These are phyloP conservation scores for Toxonevra muliebris DNA, from an alignment of 2,888 invertebrate species.

Conservation along the genomic window DNA sequence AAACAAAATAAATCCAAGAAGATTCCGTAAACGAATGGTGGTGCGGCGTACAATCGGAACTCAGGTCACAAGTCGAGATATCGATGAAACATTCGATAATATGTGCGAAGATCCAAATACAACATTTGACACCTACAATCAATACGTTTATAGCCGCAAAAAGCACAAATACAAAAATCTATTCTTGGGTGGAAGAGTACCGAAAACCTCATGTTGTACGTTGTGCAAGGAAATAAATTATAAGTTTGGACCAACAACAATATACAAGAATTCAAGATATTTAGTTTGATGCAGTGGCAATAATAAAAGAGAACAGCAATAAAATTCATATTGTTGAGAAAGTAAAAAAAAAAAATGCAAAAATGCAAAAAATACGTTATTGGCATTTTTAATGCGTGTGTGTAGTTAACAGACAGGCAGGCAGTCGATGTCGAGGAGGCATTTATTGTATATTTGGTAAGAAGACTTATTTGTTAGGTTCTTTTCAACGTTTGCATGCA, in stretches of 20 bases:
- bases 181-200: conserved; percentile 28
- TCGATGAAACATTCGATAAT: conserved; percentile 37
- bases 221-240: conserved; percentile 34
- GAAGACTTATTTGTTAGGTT: too few relatives aligned
- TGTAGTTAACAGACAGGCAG: too few relatives aligned
- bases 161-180: conserved; percentile 39
- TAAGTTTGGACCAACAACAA: conserved; percentile 37
- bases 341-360: too few relatives aligned
- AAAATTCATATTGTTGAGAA: too few relatives aligned
- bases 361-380: too few relatives aligned
- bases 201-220: conserved; percentile 30
- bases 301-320: too few relatives aligned
- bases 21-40: conserved; percentile 18
- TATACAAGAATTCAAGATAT: conserved; percentile 36
- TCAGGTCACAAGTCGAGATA: conserved; percentile 36
- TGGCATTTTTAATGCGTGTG: too few relatives aligned
- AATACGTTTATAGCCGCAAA: conserved; percentile 35
- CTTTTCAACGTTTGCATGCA: too few relatives aligned
- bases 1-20: neutral
- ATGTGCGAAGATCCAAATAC: conserved; percentile 41
- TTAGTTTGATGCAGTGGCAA: neutral
- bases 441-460: too few relatives aligned
- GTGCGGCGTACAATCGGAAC: conserved; percentile 24
- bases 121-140: conserved; percentile 35
- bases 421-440: too few relatives aligned